A percentile compares a stretch with the other conserved stretches of the same genome.
phyloP scores from a whole-genome alignment of 2,888 invertebrate species.

The Macrophya alboannulata region DNA sequence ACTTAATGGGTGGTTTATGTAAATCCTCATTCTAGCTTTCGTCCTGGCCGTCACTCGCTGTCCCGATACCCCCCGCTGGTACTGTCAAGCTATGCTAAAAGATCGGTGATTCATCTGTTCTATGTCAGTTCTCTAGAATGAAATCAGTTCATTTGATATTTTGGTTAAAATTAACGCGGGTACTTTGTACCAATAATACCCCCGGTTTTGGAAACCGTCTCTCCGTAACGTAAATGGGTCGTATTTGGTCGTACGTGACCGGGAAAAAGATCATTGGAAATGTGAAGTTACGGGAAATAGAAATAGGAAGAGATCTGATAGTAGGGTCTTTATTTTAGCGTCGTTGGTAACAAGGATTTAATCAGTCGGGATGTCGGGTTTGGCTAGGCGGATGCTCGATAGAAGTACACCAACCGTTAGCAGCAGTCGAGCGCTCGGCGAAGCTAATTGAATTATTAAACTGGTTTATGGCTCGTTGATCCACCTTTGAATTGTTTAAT shows the following conservation, averaged over 20 bases:
- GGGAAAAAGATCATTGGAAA: neutral
- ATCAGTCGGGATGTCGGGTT: slow-evolving; percentile 51
- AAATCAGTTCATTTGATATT: neutral
- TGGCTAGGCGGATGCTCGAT: slow-evolving; percentile 51
- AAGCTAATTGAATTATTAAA: slow-evolving; percentile 59
- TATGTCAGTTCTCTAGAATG: neutral
- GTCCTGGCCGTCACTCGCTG: slow-evolving; percentile 57
- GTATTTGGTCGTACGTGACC: neutral
- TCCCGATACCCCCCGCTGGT: slow-evolving; percentile 26
- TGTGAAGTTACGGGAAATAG: neutral
- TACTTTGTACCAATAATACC: neutral
- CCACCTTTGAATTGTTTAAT: slow-evolving; percentile 60
- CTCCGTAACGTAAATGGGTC: neutral
- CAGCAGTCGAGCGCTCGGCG: slow-evolving; percentile 45
- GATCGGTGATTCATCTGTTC: slow-evolving; percentile 23
- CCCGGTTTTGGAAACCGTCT: neutral
- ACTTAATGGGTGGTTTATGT: slow-evolving; percentile 75
- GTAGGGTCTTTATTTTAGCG: slow-evolving; percentile 36
- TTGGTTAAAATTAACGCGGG: neutral
- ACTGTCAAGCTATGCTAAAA: slow-evolving; percentile 3
- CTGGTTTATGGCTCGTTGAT: slow-evolving; percentile 59
- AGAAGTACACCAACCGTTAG: slow-evolving; percentile 52
- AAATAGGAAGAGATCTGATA: neutral
- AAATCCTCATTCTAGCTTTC: slow-evolving; percentile 70
- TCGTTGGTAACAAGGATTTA: slow-evolving; percentile 51